A percentile compares a stretch with the other conserved stretches of the same genome.
Conservation (phyloP, 2,797 vertebrate genomes). For the Muscicapa comitata region DNA sequence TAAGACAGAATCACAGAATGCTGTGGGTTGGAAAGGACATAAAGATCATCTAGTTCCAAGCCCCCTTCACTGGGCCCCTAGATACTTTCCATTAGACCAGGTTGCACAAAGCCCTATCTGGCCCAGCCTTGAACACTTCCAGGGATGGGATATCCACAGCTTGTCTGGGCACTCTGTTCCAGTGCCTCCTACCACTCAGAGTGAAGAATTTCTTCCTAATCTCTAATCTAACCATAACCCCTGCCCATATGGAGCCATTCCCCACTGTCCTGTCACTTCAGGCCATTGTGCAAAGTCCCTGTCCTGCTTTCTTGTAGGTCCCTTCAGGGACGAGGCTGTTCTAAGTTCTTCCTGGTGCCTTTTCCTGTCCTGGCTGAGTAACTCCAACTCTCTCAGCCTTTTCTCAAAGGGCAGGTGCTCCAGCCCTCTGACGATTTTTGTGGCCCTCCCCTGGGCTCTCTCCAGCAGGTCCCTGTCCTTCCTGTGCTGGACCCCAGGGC, state of each 20-base stretch:
- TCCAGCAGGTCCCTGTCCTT: fast-evolving
- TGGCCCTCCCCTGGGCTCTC: fast-evolving
- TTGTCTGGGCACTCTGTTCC: background rate
- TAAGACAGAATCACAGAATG: background rate
- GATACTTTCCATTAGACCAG: background rate
- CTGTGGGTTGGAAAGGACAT: background rate
- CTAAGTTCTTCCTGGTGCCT: background rate
- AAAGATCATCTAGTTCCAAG: background rate
- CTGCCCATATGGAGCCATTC: background rate
- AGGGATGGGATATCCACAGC: background rate
- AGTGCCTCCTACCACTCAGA: background rate
- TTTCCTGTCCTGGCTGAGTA: background rate
- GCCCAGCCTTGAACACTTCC: background rate
- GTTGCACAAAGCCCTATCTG: background rate
- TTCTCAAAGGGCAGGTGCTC: fast-evolving
- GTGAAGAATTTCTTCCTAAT: background rate
- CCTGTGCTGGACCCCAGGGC: background rate
- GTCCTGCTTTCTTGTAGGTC: too few species aligned
- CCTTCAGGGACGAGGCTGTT: background rate
- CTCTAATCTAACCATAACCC: background rate
- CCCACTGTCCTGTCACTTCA: background rate
- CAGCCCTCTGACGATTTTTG: fast-evolving
- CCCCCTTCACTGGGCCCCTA: too few species aligned
- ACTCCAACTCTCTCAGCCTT: background rate
- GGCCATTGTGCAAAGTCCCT: background rate